Base-by-base conservation (phyloP, 2,797 vertebrate species). In the Brachyalestes nurse region DNA sequence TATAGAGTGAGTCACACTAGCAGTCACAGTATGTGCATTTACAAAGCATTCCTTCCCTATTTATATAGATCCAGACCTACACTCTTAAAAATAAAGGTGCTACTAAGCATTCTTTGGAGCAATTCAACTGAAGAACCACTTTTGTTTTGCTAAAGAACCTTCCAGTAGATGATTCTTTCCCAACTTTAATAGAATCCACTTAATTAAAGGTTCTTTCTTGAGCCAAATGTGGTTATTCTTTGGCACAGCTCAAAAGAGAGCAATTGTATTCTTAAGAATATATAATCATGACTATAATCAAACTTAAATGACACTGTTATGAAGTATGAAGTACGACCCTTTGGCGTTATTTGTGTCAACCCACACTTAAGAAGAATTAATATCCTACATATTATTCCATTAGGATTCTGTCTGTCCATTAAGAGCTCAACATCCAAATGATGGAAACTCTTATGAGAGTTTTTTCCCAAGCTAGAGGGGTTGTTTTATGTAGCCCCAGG, bases 401-500 rank as follows among this genome's bases (percentile, higher is more conserved):
- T 60, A 13, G 25, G 75, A 65, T 66, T 77, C 21, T 60, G 19
- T 66, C 62, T 19, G 19, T 65, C 65, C 7, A 74, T 60, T 19
- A 38, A 75, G 49, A 72, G 16, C 42, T 49, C 71, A 74, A 25
- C 72, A 10, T 49, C 12, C 73, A 70, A 75, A 70, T 81, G 40
- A 79, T 73, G 64, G 45, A 85, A 79, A 79, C 75, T 75, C 71
- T 69, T 65, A 23, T 67, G 65, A 83, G 10, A n/a, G 64, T 45
- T 83, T 49, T 86, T 86, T 75, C 73, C 61, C 51, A 65, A 49
- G 72, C 49, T 62, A 69, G 0, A 2, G 9, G 17, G 34, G 19
- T 25, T n/a, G 25, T 84, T 86, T 87, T 79, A 85, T 87, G 72
- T 10, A 60, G 49, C 81, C 53, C 87, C 21, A 1, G 1, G 83